phyloP scores from a whole-genome alignment of 1,140 invertebrate genomes.

The Bicyclus anynana region DNA sequence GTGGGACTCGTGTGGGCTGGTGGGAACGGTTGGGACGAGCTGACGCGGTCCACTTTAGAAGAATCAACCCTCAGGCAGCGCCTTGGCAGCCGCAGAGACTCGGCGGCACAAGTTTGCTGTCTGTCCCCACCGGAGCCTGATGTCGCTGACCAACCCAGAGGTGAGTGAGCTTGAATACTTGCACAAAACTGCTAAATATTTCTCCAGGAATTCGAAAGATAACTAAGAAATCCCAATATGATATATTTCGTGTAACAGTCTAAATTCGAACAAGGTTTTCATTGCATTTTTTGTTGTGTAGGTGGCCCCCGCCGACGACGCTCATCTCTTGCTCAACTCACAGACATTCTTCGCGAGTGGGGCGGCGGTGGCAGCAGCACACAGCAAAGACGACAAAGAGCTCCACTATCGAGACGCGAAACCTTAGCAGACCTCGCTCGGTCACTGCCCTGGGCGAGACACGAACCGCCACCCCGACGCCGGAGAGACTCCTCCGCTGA shows the following conservation, averaged over 20 bases:
- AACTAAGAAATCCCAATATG: no score
- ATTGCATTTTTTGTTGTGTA: constrained; percentile 32
- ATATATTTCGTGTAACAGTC: no score
- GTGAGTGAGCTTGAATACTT: constrained; percentile 30
- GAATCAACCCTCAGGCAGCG: constrained; percentile 89
- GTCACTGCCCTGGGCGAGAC: constrained; percentile 85
- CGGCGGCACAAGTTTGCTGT: constrained; percentile 91
- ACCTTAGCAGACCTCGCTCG: constrained; percentile 89
- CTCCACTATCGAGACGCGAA: constrained; percentile 87
- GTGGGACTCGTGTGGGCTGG: constrained; percentile 95
- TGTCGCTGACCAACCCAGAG: constrained; percentile 77
- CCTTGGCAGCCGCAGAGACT: constrained; percentile 88
- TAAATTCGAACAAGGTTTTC: no score
- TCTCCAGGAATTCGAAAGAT: no score
- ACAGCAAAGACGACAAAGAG: constrained; percentile 79
- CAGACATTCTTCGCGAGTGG: constrained; percentile 92
- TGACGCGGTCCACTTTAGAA: constrained; percentile 89
- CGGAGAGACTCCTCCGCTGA: constrained; percentile 89
- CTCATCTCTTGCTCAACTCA: constrained; percentile 90
- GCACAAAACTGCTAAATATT: no score
- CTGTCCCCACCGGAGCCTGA: constrained; percentile 88
- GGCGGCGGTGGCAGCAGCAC: constrained; percentile 82
- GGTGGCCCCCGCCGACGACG: constrained; percentile 83
- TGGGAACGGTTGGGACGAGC: constrained; percentile 94
- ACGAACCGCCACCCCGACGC: constrained; percentile 79